Percentiles rank a stretch among this genome's conserved stretches.
phyloP scores from a whole-genome alignment of 2,797 vertebrate species.

The Taenioides sp. region DNA sequence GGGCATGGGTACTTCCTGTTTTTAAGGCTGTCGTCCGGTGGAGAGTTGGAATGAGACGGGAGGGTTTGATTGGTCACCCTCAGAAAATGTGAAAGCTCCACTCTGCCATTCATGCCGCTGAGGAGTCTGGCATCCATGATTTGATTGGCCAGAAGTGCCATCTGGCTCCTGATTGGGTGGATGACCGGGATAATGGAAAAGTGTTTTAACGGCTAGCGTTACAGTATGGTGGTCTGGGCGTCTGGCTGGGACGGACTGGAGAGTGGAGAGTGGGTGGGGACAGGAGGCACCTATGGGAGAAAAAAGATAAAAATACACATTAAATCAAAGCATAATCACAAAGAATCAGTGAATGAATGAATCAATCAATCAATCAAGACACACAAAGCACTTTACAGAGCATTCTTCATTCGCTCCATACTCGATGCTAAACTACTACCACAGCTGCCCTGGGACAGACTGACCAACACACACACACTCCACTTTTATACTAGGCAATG shows the following conservation, averaged over 20 bases:
- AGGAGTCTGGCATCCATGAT: slow-evolving; percentile 87
- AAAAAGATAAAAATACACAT: slow-evolving; percentile 4
- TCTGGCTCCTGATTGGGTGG: slow-evolving; percentile 93
- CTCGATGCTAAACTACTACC: no score
- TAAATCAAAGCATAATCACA: slow-evolving; percentile 31
- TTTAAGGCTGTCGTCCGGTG: slow-evolving; percentile 92
- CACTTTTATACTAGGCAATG: no score
- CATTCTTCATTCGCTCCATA: no score
- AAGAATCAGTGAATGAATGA: no score
- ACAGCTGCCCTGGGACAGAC: no score
- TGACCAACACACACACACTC: no score
- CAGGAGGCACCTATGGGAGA: slow-evolving; percentile 65
- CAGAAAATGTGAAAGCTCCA: slow-evolving; percentile 95
- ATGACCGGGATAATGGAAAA: slow-evolving; percentile 82
- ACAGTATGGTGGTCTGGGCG: slow-evolving; percentile 83
- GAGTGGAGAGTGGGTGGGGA: slow-evolving; percentile 56
- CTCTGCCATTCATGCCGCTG: slow-evolving; percentile 89
- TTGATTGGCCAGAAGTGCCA: slow-evolving; percentile 96
- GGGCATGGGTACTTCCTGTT: slow-evolving; percentile 98
- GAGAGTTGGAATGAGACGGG: slow-evolving; percentile 90
- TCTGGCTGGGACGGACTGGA: slow-evolving; percentile 83
- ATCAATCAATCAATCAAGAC: no score
- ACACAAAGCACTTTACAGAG: no score
- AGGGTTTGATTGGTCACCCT: slow-evolving; percentile 93
- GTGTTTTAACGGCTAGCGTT: slow-evolving; percentile 85